phyloP scores from a whole-genome alignment of 2,797 vertebrate species.

The Pantherophis alleghaniensis region DNA sequence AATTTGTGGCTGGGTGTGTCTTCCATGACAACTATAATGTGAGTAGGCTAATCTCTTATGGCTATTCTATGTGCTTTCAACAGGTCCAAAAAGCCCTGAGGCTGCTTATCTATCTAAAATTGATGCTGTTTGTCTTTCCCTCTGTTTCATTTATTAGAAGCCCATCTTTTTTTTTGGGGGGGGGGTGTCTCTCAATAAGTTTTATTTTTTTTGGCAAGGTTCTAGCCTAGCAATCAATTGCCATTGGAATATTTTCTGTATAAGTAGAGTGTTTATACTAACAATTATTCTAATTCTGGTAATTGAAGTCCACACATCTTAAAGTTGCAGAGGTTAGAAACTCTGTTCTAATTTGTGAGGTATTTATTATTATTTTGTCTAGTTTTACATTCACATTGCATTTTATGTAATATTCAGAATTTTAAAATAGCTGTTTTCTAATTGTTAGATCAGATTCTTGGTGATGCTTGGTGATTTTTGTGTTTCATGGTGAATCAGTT shows the following conservation, averaged over 20 bases:
- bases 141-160: not conserved
- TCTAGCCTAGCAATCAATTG: not conserved
- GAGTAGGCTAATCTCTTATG: not conserved
- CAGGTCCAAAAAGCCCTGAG: not conserved
- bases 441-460: not conserved
- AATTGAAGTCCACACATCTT: not conserved
- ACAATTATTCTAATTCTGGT: not conserved
- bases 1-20: not conserved
- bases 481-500: not conserved
- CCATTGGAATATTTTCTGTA: not conserved
- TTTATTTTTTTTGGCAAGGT: not conserved
- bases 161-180: not conserved
- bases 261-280: not conserved
- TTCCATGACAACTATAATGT: not conserved
- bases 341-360: not conserved
- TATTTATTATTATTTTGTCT: not conserved
- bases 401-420: not conserved
- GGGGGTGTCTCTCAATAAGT: not conserved
- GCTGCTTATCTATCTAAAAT: not conserved
- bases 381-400: not conserved
- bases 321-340: not conserved
- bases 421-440: not conserved
- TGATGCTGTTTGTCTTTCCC: not conserved
- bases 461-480: not conserved
- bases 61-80: not conserved